Evolutionary conservation across 2,797 vertebrate species (phyloP), one percentile per base, ranked within the genome.

Genomic region (Rhyacichthys aspro): DNA sequence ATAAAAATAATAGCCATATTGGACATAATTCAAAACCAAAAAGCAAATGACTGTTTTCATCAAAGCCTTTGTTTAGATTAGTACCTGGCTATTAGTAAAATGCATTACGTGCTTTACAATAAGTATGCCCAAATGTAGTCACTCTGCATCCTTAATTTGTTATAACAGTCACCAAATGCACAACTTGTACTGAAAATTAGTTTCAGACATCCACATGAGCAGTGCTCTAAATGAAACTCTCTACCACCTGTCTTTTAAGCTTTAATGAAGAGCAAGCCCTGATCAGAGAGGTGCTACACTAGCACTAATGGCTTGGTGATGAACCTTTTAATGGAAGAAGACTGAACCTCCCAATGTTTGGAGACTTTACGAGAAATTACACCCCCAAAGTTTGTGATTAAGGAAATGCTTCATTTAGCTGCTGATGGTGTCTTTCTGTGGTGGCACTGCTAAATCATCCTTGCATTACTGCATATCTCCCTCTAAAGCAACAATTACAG

Each of bases 401-500:
- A 80, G 83, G 76, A 87, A 81, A 83, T 72, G 78, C 81, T 75
- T 80, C 66, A 83, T 88, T 91, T 80, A 80, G 70, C 73, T 17
- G 45, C 74, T 86, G 78, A 85, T 72, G 75, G 68, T 76, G 54
- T 78, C 70, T 83, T 78, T 73, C 65, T 74, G 79, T 72, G 87
- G 81, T 88, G 69, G 74, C 65, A 38, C 70, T 87, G 85, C 87
- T 86, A 83, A 79, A 87, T 74, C 79, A 88, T 79, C 78, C 85
- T 73, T 82, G 83, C 82, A 86, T 91, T 85, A 76, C 63, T 55
- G 73, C 70, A 70, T 46, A 91, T 92, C 91, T 83, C 19, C 78
- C 78, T 81, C 82, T 90, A 92, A 88, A 85, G 87, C 88, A 87
- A 88, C 90, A 89, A 91, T 92, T 92, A 95, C 86, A 78, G 88